Percentiles rank a stretch among this genome's conserved stretches.
phyloP scores from a whole-genome alignment of 1,140 invertebrate species.

The Thaumetopoea pityocampa region DNA sequence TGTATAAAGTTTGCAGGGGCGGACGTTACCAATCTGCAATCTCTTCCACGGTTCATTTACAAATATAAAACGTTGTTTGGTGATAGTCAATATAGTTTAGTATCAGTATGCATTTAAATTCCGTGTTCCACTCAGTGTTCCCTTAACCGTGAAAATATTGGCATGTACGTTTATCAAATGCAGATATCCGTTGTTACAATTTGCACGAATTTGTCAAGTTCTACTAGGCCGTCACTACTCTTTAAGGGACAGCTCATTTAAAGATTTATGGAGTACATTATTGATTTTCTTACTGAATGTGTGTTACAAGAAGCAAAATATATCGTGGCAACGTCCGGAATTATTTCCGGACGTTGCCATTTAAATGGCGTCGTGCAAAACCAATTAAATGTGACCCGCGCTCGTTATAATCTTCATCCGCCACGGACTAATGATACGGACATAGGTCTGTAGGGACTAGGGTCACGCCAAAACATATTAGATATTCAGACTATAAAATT shows the following conservation, averaged over 20 bases:
- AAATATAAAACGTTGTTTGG: too few relatives aligned
- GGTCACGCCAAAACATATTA: slow-evolving; percentile 1
- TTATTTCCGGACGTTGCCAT: slow-evolving; percentile 11
- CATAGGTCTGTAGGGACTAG: too few relatives aligned
- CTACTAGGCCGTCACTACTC: not conserved
- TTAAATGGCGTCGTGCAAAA: slow-evolving; percentile 6
- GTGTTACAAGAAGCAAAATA: not conserved
- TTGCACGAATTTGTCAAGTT: too few relatives aligned
- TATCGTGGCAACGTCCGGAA: slow-evolving; percentile 7
- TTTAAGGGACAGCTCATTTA: slow-evolving; percentile 1
- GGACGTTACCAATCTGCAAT: too few relatives aligned
- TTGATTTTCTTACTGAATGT: not conserved
- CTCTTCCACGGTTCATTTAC: too few relatives aligned
- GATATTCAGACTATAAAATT: slow-evolving; percentile 1
- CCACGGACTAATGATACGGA: slow-evolving; percentile 3
- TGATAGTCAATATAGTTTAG: too few relatives aligned
- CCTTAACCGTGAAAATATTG: too few relatives aligned
- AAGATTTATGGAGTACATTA: not conserved
- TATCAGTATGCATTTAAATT: too few relatives aligned
- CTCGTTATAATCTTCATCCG: slow-evolving; percentile 7
- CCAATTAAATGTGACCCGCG: slow-evolving; percentile 15
- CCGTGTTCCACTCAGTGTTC: too few relatives aligned
- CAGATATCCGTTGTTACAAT: too few relatives aligned
- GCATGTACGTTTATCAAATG: too few relatives aligned
- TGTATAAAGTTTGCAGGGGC: too few relatives aligned